Evolutionary conservation across 2,113 vertebrate genomes (phyloP).

Genomic region (Tauraco erythrolophus): DNA sequence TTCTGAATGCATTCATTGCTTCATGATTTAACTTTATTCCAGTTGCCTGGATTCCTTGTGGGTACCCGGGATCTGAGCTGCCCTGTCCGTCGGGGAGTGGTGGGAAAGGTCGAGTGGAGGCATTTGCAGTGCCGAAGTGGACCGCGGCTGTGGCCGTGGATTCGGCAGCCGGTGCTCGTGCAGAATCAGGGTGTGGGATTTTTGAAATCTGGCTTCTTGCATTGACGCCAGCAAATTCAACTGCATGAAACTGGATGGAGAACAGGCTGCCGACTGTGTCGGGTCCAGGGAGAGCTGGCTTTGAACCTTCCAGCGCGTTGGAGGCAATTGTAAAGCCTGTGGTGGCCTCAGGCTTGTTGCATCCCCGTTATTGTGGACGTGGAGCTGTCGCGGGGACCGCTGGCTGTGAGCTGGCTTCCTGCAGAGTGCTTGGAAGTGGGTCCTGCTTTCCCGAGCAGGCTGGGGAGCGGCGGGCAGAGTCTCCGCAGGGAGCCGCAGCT

Average conservation of each 20-base stretch:
- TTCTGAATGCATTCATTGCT: not conserved
- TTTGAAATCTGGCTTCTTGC: not conserved
- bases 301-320: not conserved
- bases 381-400: not conserved
- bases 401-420: not conserved
- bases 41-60: not conserved
- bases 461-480: not conserved
- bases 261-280: not conserved
- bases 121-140: not conserved
- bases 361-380: not conserved
- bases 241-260: not conserved
- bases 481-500: not conserved
- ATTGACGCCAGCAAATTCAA: not conserved
- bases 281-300: not conserved
- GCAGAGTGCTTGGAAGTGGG: not conserved
- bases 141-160: accelerated
- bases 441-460: not conserved
- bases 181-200: not conserved
- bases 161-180: not conserved
- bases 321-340: not conserved
- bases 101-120: not conserved
- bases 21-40: not conserved
- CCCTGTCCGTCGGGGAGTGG: accelerated
- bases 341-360: not conserved
- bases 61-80: not conserved